A percentile compares a stretch with the other conserved stretches of the same genome.
Conservation (phyloP, 2,797 vertebrate genomes). For the Varecia variegata region DNA sequence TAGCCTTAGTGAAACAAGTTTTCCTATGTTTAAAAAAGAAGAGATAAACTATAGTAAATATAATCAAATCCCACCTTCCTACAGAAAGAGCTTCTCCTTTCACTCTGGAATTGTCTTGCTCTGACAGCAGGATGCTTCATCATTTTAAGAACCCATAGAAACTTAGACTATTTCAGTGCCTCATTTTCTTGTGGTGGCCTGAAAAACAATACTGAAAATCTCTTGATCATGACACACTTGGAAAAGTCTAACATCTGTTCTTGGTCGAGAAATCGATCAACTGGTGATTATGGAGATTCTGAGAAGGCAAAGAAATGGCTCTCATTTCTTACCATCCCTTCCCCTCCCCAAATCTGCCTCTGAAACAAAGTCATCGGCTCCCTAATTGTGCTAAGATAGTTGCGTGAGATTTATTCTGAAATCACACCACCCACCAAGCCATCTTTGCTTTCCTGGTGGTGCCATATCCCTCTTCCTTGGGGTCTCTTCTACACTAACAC, state of each 20-base stretch:
- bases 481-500: neutral
- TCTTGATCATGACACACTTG: neutral
- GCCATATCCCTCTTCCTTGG: fast-evolving
- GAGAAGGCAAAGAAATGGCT: neutral
- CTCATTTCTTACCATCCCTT: neutral
- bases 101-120: neutral
- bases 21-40: neutral
- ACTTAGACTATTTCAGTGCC: neutral
- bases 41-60: neutral
- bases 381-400: neutral
- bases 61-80: neutral
- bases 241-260: neutral
- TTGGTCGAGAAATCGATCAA: neutral
- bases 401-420: neutral
- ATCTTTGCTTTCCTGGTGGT: neutral
- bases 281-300: neutral
- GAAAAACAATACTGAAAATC: neutral
- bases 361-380: neutral
- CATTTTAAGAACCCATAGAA: neutral
- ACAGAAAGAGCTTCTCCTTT: neutral
- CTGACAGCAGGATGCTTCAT: neutral
- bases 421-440: neutral
- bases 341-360: neutral
- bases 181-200: neutral
- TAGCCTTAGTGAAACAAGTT: neutral